Evolutionary conservation across 2,113 vertebrate genomes (phyloP), one percentile per base, ranked within the genome.

Genomic region (Saimiri boliviensis): DNA sequence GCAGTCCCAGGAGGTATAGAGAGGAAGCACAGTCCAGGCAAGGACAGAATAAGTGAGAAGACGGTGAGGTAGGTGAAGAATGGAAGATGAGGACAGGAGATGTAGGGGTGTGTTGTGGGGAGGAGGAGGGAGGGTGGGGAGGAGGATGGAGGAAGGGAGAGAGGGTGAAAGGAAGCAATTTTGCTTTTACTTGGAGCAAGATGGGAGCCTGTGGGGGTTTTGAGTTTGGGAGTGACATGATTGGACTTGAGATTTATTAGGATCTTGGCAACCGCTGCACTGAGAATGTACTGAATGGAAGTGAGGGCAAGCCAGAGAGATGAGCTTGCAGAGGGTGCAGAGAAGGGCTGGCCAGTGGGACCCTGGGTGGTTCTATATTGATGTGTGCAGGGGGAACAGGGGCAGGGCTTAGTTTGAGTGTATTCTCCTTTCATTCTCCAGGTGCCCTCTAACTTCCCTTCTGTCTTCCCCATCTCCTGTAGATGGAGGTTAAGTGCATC

Each of bases 211-310:
- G 66, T 54, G 47, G 79, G 85, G 23, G 3, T 54, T 81, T 52
- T 74, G 66, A 82, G 40, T 32, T 76, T 42, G 52, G 20, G 17
- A 60, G 17, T n/a, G 30, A 54, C 35, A 10, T 2, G 17, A 6
- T 76, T 25, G 60, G 81, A 74, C 47, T 68, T 52, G 13, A n/a
- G 32, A n/a, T 45, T 74, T 74, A 3, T 32, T 19, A 14, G 54
- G 88, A 19, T 86, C 4, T 0, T 19, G 0, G 16, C 45, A 60
- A 30, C 35, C 0, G 0, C 3, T 27, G 3, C 32, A 1, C 12
- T 23, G 60, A 74, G 82, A 56, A 37, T 25, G 7, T 21, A 42
- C 16, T 56, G 95, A 49, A 9, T 20, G 20, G 19, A 25, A 2
- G 12, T 27, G 52, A 56, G 49, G 56, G 5, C 6, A 1, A 40